Base-by-base conservation (phyloP, 2,888 invertebrate genomes). In the Unio delphinus region DNA sequence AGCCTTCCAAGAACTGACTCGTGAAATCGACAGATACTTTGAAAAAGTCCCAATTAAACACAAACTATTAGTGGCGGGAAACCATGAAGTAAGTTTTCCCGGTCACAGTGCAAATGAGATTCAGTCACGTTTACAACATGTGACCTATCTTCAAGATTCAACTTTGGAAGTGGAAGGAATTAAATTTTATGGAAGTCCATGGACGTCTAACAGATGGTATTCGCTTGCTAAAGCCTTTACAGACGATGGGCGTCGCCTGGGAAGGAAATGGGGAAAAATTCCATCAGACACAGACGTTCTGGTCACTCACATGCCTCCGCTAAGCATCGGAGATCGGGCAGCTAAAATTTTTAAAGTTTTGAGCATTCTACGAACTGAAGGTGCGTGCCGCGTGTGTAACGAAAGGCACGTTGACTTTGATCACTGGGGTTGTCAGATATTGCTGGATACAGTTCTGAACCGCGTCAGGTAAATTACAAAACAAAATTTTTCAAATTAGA, bases 1-100 rank as follows among this genome's bases (percentile, higher is more conserved):
- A 17, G 28, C 64, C 26, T 67, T 71, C 18, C 74, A 72, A 57
- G 70, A 70, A 54, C 69, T 74, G 20, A 55, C 34, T 7, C 58
- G 61, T 7, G 75, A 79, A 61, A 71, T 81, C 7, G 71, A 83
- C 64, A 71, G 74, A n/a, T 87, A 87, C 70, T 87, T 87, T 64
- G 75, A 74, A 15, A 74, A 78, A 55, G 68, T 83, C 26, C 83
- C 86, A 17, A 86, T 86, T 69, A 82, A 80, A 69, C 81, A 86
- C 61, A 87, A 86, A 72, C 77, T 88, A 55, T 86, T 87, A 68
- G 87, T 88, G 3, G 83, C 86, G 20, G 88, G 88, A 17, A 88
- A 87, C 74, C 87, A 88, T 74, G 88, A 88, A 56, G 65, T 80
- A 54, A 79, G 80, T 62, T 80, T 87, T 23, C 78, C 76, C 7